Conservation (phyloP, 2,797 vertebrate genomes). For the Pseudotriccus pelzelni region DNA sequence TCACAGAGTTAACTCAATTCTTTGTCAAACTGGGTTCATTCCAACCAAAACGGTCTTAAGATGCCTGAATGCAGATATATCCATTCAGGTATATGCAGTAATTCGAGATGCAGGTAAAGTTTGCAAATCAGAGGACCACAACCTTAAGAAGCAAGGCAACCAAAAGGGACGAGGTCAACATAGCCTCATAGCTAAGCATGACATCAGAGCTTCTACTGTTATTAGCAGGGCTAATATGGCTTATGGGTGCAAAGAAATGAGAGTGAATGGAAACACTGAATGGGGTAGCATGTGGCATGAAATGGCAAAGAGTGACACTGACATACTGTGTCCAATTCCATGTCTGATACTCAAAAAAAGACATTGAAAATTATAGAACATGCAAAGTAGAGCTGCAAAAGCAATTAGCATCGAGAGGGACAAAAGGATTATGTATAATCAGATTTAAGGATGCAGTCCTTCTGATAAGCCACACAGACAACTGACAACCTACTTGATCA, state of each 20-base stretch:
- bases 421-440: neutral
- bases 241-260: neutral
- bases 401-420: neutral
- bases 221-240: neutral
- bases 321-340: neutral
- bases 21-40: neutral
- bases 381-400: neutral
- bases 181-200: neutral
- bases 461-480: neutral
- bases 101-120: neutral
- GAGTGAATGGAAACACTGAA: neutral
- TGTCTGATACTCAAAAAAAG: neutral
- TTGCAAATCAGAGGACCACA: neutral
- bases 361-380: neutral
- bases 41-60: neutral
- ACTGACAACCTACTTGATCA: neutral
- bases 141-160: neutral
- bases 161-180: neutral
- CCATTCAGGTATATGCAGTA: neutral
- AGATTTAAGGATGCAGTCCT: constrained; percentile 13
- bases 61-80: neutral
- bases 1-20: neutral
- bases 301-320: neutral
- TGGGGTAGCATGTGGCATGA: neutral
- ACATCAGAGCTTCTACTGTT: neutral